Conservation (phyloP, 35 echinoderm and acorn worm genomes). For the Apostichopus parvimensis region DNA sequence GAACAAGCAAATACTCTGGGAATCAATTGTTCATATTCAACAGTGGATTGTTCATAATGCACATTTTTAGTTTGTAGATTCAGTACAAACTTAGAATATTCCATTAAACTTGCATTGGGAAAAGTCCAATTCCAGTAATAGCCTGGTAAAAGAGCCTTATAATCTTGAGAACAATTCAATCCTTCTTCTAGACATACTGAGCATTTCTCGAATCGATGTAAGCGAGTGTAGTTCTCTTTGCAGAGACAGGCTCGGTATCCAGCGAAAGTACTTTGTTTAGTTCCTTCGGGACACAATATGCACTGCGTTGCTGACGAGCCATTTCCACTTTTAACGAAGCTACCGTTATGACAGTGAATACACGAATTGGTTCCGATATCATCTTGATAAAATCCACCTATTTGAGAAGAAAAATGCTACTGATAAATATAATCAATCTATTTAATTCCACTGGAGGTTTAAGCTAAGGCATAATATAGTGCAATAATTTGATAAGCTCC, state of each 20-base stretch:
- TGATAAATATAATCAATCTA: too few relatives aligned
- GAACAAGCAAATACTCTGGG: neutral
- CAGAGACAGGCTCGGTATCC: neutral
- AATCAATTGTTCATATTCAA: neutral
- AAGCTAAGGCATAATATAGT: too few relatives aligned
- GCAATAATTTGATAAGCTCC: too few relatives aligned
- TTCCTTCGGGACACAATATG: neutral
- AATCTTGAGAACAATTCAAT: neutral
- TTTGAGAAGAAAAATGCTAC: too few relatives aligned
- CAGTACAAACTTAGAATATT: too few relatives aligned
- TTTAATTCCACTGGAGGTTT: too few relatives aligned
- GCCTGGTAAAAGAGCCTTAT: neutral
- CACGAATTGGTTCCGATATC: neutral
- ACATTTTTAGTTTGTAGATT: neutral
- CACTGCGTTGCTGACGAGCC: neutral
- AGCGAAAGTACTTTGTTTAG: neutral
- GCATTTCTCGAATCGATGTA: too few relatives aligned
- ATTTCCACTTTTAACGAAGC: neutral
- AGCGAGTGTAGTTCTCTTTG: too few relatives aligned
- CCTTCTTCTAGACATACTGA: too few relatives aligned
- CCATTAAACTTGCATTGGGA: neutral
- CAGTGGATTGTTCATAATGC: neutral
- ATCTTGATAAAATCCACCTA: slow-evolving; percentile 11
- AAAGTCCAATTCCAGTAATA: slow-evolving; percentile 22
- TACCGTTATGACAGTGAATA: neutral